Evolutionary conservation across 2,888 invertebrate genomes (phyloP).

Genomic region (Drosophila pullipes): DNA sequence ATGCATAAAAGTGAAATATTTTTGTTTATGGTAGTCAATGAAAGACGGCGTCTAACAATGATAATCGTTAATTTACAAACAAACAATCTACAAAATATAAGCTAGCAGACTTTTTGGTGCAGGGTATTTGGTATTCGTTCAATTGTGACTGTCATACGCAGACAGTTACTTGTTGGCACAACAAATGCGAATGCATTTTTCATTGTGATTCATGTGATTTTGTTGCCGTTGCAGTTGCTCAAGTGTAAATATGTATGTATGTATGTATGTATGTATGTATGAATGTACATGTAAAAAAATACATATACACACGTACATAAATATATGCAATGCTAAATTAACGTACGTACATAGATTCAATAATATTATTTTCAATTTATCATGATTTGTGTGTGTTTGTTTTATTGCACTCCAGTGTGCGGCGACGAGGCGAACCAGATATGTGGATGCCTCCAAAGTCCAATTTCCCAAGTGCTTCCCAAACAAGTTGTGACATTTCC

Average conservation of each 20-base stretch:
- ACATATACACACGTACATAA: neutral
- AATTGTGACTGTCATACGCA: neutral
- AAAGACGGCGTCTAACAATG: neutral
- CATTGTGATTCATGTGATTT: slow-evolving; percentile 66
- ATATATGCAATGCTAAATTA: neutral
- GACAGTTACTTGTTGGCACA: slow-evolving; percentile 27
- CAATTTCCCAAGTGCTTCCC: slow-evolving; percentile 36
- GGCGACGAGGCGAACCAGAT: slow-evolving; percentile 70
- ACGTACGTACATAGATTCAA: slow-evolving; percentile 51
- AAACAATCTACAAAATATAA: neutral
- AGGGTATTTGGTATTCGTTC: slow-evolving; percentile 28
- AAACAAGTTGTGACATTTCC: slow-evolving; percentile 79
- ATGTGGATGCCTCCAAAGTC: slow-evolving; percentile 38
- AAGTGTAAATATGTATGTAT: slow-evolving; percentile 10
- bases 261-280: neutral
- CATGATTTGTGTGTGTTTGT: slow-evolving; percentile 53
- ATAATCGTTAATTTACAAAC: neutral
- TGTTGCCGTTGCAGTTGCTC: slow-evolving; percentile 40
- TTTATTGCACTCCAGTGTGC: slow-evolving; percentile 43
- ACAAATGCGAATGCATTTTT: slow-evolving; percentile 59
- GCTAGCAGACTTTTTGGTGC: neutral
- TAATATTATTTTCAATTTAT: slow-evolving; percentile 66
- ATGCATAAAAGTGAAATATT: neutral
- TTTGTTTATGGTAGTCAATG: neutral
- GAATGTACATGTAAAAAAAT: neutral